A percentile compares a stretch with the other conserved stretches of the same genome.
These are phyloP conservation scores for Andrena bucephala DNA, from an alignment of 2,888 invertebrate species.

Conservation along the genomic window DNA sequence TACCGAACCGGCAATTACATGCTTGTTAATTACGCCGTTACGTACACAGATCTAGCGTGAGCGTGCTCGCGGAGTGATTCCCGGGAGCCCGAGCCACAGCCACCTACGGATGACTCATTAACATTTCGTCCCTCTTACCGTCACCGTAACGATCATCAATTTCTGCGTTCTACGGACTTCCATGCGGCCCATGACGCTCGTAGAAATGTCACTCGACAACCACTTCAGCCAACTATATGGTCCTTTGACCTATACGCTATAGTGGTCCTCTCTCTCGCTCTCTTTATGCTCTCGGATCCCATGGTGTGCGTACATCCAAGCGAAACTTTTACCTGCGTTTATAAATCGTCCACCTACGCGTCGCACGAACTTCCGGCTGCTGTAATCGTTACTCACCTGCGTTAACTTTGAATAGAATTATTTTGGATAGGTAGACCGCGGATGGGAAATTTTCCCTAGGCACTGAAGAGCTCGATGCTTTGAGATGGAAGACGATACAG, in stretches of 20 bases:
- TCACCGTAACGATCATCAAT: constrained; percentile 62
- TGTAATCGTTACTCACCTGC: constrained; percentile 51
- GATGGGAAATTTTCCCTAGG: constrained; percentile 34
- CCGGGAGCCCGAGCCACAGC: constrained; percentile 55
- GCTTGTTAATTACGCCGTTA: constrained; percentile 60
- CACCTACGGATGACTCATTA: constrained; percentile 71
- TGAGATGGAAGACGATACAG: background rate
- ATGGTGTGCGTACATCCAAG: background rate
- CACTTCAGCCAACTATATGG: constrained; percentile 55
- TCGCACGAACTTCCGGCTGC: constrained; percentile 58
- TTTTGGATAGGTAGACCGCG: constrained; percentile 35
- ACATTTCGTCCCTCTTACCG: constrained; percentile 68
- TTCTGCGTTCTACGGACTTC: constrained; percentile 74
- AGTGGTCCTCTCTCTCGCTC: background rate
- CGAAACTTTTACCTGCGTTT: constrained; percentile 36
- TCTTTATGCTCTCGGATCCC: constrained; percentile 15
- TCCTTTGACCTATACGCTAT: constrained; percentile 52
- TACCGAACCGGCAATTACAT: constrained; percentile 57
- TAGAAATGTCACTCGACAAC: constrained; percentile 71
- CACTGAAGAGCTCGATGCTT: constrained; percentile 2
- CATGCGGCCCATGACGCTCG: constrained; percentile 63
- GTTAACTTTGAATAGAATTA: constrained; percentile 48
- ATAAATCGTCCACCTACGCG: constrained; percentile 60
- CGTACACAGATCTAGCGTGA: constrained; percentile 30
- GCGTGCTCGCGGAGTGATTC: constrained; percentile 21